Evolutionary conservation across 2,888 invertebrate genomes (phyloP).

Genomic region (Tinea semifulvella): DNA sequence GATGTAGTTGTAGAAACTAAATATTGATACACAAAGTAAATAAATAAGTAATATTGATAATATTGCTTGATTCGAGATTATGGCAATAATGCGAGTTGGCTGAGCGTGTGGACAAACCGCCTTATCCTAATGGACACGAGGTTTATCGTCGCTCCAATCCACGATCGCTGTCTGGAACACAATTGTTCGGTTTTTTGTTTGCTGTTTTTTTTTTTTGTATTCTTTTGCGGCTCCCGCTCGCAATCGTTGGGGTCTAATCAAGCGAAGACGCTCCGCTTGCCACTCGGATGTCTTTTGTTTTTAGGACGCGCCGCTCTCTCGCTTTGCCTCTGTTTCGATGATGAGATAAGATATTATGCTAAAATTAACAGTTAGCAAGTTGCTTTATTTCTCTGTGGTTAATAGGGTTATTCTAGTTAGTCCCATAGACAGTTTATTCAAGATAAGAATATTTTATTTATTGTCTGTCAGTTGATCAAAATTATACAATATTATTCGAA

Average conservation of each 20-base stretch:
- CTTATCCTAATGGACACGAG: slow-evolving; percentile 7
- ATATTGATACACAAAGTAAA: too few species aligned
- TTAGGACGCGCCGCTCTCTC: slow-evolving; percentile 2
- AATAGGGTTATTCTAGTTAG: too few species aligned
- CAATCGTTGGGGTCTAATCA: slow-evolving; percentile 11
- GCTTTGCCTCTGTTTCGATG: slow-evolving; percentile 9
- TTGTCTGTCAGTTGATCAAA: too few species aligned
- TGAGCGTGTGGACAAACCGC: slow-evolving; percentile 12
- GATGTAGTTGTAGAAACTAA: too few species aligned
- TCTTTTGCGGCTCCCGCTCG: slow-evolving; percentile 9
- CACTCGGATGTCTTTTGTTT: slow-evolving; percentile 10
- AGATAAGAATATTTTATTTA: too few species aligned
- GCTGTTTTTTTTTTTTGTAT: background rate
- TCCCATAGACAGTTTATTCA: too few species aligned
- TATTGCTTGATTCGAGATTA: slow-evolving; percentile 1
- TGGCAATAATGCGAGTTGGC: slow-evolving; percentile 3
- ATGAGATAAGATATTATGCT: slow-evolving; percentile 8
- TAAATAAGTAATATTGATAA: too few species aligned
- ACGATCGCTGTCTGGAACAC: slow-evolving; percentile 21
- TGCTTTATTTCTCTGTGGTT: background rate
- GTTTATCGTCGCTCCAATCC: slow-evolving; percentile 19
- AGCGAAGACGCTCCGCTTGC: slow-evolving; percentile 10
- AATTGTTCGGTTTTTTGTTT: slow-evolving; percentile 10
- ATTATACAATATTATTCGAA: too few species aligned
- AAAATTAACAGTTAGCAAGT: slow-evolving; percentile 13